phyloP scores from a whole-genome alignment of 2,888 invertebrate species.

The Polyploca ridens region DNA sequence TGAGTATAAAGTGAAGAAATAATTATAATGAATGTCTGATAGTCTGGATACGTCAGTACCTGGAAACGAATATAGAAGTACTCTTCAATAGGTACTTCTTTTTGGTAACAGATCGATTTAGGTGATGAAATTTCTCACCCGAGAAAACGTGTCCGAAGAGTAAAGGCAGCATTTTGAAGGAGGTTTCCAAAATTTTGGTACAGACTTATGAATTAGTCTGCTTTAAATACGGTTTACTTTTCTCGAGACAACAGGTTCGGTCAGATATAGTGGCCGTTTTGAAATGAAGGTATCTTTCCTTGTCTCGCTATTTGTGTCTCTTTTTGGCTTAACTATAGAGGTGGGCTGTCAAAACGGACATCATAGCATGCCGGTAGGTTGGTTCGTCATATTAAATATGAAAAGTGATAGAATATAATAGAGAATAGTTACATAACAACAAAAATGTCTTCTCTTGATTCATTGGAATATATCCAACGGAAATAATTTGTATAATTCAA shows the following conservation, averaged over 20 bases:
- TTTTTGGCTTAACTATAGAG: too few species aligned
- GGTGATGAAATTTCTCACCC: neutral
- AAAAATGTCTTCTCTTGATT: neutral
- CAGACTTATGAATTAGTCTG: too few species aligned
- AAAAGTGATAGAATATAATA: neutral
- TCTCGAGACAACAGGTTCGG: neutral
- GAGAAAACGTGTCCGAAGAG: neutral
- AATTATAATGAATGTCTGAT: neutral
- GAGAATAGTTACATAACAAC: neutral
- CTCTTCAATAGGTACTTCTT: neutral
- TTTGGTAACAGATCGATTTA: neutral
- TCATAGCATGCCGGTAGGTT: too few species aligned
- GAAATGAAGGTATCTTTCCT: too few species aligned
- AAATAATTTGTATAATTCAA: neutral
- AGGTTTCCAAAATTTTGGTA: neutral
- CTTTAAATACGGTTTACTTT: too few species aligned
- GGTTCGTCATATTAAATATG: neutral
- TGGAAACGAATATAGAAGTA: neutral
- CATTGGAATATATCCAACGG: neutral
- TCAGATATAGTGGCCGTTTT: too few species aligned
- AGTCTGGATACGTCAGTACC: neutral
- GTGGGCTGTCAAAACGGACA: too few species aligned
- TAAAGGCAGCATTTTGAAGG: neutral
- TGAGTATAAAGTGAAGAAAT: conserved; percentile 4
- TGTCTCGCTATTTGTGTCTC: too few species aligned